Conservation (phyloP, 2,888 invertebrate species). For the Drosophila mayaguana region DNA sequence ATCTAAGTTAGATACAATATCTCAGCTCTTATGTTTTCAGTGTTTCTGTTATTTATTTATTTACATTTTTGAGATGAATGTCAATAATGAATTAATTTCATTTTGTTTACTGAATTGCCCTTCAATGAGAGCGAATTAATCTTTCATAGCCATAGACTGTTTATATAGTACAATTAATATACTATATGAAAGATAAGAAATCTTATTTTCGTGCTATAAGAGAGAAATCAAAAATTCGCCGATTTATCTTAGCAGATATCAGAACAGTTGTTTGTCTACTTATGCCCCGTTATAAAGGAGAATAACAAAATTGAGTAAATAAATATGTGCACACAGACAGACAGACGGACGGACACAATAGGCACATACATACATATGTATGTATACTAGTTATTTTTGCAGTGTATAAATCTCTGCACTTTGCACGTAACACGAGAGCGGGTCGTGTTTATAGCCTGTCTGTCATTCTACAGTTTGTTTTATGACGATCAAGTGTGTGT, state of each 20-base stretch:
- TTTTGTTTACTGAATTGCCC: background rate
- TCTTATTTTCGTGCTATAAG: background rate
- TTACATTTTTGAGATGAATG: too few relatives aligned
- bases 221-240: constrained; percentile 19
- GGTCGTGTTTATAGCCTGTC: constrained; percentile 49
- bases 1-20: background rate
- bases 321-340: constrained; percentile 6
- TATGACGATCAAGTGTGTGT: constrained; percentile 50
- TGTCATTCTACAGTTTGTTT: constrained; percentile 57
- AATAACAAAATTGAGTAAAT: constrained; percentile 25
- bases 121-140: background rate
- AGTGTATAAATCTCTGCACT: constrained; percentile 48
- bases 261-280: constrained; percentile 6
- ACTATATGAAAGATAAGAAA: background rate
- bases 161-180: background rate
- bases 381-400: constrained; percentile 11
- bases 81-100: too few relatives aligned
- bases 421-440: constrained; percentile 50
- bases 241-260: constrained; percentile 39
- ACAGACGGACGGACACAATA: background rate
- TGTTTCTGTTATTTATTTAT: too few relatives aligned
- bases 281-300: constrained; percentile 24
- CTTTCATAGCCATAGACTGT: background rate
- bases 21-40: background rate
- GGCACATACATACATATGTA: constrained; percentile 3